A percentile compares a stretch with the other conserved stretches of the same genome.
phyloP scores from a whole-genome alignment of 2,113 vertebrate genomes.

The Machaerirhynchus nigripectus region DNA sequence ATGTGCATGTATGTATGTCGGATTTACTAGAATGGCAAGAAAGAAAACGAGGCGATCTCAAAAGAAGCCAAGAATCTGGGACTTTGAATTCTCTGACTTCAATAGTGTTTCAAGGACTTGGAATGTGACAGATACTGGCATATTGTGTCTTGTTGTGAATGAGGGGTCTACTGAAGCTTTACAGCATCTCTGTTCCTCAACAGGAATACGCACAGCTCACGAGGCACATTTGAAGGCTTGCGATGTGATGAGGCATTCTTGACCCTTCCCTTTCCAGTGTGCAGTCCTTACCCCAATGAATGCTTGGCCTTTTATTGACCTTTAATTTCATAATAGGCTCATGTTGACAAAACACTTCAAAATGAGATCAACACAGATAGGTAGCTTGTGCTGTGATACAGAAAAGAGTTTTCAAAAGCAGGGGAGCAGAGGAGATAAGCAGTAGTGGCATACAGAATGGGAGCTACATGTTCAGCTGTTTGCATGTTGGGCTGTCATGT shows the following conservation, averaged over 20 bases:
- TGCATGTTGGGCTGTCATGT: background rate
- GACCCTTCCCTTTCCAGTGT: background rate
- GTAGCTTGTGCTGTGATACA: background rate
- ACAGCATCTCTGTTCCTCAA: background rate
- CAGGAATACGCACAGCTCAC: background rate
- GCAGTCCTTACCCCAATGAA: background rate
- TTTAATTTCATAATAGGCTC: background rate
- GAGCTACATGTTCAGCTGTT: background rate
- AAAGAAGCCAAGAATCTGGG: conserved; percentile 9
- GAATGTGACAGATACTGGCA: conserved; percentile 19
- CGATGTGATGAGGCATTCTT: background rate
- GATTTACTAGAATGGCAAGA: background rate
- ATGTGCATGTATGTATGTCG: background rate
- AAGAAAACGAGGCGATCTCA: background rate
- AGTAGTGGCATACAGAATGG: background rate
- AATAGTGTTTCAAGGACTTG: background rate
- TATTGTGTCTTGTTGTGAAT: conserved; percentile 24
- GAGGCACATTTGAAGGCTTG: background rate
- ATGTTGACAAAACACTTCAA: background rate
- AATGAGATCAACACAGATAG: background rate
- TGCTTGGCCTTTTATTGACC: background rate
- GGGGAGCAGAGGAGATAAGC: background rate
- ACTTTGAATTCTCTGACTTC: conserved; percentile 22
- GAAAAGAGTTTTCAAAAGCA: background rate
- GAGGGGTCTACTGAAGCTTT: background rate